Evolutionary conservation across 2,797 vertebrate genomes (phyloP).

Genomic region (Falco berigora): DNA sequence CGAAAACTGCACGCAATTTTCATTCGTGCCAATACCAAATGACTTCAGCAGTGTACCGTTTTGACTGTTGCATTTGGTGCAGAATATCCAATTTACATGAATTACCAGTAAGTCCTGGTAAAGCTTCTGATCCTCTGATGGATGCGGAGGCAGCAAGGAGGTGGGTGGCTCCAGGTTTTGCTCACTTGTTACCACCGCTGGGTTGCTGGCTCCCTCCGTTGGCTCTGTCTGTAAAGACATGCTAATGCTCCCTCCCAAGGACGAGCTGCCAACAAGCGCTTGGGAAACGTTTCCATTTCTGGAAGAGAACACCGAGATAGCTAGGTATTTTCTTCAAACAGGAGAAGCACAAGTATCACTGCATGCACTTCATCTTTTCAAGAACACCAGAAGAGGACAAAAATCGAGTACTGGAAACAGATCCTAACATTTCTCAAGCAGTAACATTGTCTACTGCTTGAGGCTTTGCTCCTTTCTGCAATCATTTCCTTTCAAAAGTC

Average conservation of each 20-base stretch:
- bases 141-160: not conserved
- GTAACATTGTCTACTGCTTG: not conserved
- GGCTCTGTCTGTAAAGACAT: slow-evolving; percentile 65
- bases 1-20: not conserved
- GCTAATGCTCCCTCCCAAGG: slow-evolving; percentile 72
- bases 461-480: not conserved
- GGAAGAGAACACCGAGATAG: not conserved
- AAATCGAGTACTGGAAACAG: accelerated
- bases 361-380: not conserved
- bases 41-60: not conserved
- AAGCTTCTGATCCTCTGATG: slow-evolving; percentile 75
- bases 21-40: not conserved
- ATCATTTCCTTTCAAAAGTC: not conserved
- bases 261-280: slow-evolving; percentile 43
- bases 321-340: not conserved
- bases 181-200: not conserved
- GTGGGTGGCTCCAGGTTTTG: not conserved
- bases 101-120: slow-evolving; percentile 87
- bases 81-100: not conserved
- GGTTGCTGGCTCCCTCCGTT: slow-evolving; percentile 59
- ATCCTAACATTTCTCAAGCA: not conserved
- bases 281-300: slow-evolving; percentile 35
- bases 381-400: not conserved
- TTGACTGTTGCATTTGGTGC: not conserved
- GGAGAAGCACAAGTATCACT: not conserved